Evolutionary conservation across 92 coral and sea anemone species (phyloP), one percentile per base, ranked within the genome.

Genomic region (Hydrozoanthus gracilis): DNA sequence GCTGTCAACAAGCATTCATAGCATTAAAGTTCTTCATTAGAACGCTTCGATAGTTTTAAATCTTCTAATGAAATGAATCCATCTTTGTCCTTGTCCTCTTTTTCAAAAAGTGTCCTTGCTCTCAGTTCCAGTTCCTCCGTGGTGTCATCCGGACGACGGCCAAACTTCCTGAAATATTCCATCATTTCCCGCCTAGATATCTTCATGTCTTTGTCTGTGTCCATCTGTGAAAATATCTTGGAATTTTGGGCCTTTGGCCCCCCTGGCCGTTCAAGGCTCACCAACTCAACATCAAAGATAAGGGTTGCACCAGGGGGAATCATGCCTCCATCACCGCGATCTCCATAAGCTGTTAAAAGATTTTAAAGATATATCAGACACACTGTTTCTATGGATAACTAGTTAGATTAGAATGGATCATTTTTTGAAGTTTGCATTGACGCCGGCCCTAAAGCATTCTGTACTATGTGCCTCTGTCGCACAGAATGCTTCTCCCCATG

Each of bases 291-390:
- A 64, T 79, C 84, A 62, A 79, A 79, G 11, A 60, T 79, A 15
- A 79, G 48, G 16, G 84, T 79, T 14, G 84, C 84, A 16, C 61
- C 56, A 4, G 84, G 84, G 61, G 84, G 84, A 45, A 79, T 79
- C 46, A 49, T 13, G n/a, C 84, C 84, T 16, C 84, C 84, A 44
- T 79, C 84, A 7, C 84, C 84, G n/a, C 73, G 58, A 79, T 79
- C 84, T 48, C 84, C 84, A 8, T 79, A 79, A 62, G 84, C 84
- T 79, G 73, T 50, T 8, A 6, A 18, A 47, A 39, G 18, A 51
- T 39, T 49, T 48, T 16, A 16, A n/a, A n/a, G 79, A 50, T 64
- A 3, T 16, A 64, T 73, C 16, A 68, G 47, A 68, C 10, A 68
- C 4, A 4, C 39, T 27, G 39, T 27, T 27, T 2, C 39, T 27